Conservation (phyloP, 2,888 invertebrate genomes). For the Margaritifera margaritifera region DNA sequence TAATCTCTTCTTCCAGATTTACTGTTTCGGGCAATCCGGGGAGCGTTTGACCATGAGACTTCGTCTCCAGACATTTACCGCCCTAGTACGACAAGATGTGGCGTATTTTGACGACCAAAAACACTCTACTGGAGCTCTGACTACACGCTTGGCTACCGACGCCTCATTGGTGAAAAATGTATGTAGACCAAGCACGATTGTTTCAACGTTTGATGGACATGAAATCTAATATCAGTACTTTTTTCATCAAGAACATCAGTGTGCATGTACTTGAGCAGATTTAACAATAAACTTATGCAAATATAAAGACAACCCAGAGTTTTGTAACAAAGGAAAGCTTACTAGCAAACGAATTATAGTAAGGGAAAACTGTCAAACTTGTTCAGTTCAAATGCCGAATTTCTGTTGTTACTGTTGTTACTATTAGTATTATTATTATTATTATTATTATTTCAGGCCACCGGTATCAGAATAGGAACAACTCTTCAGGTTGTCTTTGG, state of each 20-base stretch:
- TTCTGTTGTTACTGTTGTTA: not conserved
- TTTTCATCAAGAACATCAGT: not conserved
- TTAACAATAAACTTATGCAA: not conserved
- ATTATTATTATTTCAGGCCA: conserved; percentile 62
- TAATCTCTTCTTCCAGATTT: conserved; percentile 47
- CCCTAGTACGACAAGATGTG: conserved; percentile 61
- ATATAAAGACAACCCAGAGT: not conserved
- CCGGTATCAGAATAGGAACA: conserved; percentile 72
- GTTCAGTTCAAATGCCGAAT: too few relatives aligned
- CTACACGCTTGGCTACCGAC: conserved; percentile 65
- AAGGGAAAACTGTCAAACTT: not conserved
- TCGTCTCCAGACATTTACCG: conserved; percentile 68
- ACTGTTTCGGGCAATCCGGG: conserved; percentile 68
- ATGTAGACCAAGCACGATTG: conserved; percentile 29
- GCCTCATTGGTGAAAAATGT: conserved; percentile 66
- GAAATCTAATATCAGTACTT: not conserved
- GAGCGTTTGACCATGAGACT: conserved; percentile 70
- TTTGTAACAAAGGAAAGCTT: not conserved
- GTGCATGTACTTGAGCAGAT: not conserved
- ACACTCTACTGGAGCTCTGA: conserved; percentile 63
- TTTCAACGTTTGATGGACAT: not conserved
- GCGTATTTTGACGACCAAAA: conserved; percentile 65
- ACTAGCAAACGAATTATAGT: not conserved
- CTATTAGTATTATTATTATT: not conserved
- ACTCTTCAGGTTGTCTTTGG: conserved; percentile 69